phyloP scores from a whole-genome alignment of 2,888 invertebrate genomes.

The Petrolisthes cinctipes region DNA sequence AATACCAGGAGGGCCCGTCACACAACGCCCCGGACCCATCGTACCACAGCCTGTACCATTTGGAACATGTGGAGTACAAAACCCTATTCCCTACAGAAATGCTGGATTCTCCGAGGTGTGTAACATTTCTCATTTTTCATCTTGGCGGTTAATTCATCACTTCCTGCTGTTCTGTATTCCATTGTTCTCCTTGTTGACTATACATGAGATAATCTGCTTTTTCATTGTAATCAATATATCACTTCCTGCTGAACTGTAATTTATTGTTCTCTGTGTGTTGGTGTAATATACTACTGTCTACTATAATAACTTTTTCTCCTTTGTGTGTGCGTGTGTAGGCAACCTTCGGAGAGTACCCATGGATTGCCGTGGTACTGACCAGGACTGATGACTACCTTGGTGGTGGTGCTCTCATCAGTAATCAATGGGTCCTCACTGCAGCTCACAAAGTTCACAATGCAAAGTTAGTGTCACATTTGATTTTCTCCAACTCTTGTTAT shows the following conservation, averaged over 20 bases:
- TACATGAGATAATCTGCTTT: not conserved
- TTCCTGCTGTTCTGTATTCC: too few species aligned
- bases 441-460: constrained; percentile 79
- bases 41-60: not conserved
- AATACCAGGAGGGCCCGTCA: not conserved
- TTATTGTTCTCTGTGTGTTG: too few species aligned
- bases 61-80: constrained; percentile 24
- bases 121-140: not conserved
- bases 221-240: not conserved
- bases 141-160: too few species aligned
- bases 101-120: constrained; percentile 28
- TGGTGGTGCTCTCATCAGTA: constrained; percentile 80
- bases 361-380: constrained; percentile 77
- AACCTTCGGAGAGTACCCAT: constrained; percentile 79
- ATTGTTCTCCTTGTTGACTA: too few species aligned
- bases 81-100: constrained; percentile 14
- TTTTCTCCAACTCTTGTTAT: not conserved
- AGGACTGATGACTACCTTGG: constrained; percentile 79
- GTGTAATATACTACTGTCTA: too few species aligned
- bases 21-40: not conserved
- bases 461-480: constrained; percentile 71
- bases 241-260: too few species aligned
- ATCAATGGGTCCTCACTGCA: constrained; percentile 79
- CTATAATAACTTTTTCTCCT: too few species aligned
- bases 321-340: constrained; percentile 69